Percentiles rank a stretch among this genome's conserved stretches.
phyloP scores from a whole-genome alignment of 1,140 invertebrate species.

The Diabrotica virgifera region DNA sequence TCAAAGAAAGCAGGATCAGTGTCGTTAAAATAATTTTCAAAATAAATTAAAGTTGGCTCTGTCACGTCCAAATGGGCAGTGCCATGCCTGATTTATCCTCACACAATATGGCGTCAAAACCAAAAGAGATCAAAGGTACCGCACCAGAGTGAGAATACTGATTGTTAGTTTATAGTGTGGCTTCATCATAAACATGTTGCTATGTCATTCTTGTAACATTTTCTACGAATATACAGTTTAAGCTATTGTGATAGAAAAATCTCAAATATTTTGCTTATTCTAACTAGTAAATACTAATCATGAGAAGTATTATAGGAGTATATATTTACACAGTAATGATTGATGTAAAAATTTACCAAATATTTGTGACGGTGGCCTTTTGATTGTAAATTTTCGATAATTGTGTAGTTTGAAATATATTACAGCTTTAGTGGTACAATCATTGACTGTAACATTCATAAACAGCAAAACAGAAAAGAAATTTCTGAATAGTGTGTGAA shows the following conservation, averaged over 20 bases:
- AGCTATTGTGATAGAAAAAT: background rate
- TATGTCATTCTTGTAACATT: no score
- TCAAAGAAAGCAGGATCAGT: no score
- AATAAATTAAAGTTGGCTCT: no score
- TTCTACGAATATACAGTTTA: no score
- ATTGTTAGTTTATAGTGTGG: no score
- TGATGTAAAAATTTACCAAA: slow-evolving; percentile 25
- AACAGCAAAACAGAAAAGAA: background rate
- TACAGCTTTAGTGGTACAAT: background rate
- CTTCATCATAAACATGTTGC: no score
- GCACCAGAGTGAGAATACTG: no score
- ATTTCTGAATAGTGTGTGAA: background rate
- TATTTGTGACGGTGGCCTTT: slow-evolving; percentile 28
- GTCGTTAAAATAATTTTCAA: no score
- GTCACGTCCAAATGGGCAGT: no score
- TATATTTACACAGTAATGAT: background rate
- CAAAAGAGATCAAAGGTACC: no score
- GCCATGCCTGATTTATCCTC: no score
- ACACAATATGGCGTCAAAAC: no score
- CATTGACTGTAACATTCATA: background rate
- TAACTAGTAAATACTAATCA: slow-evolving; percentile 1
- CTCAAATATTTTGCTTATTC: background rate
- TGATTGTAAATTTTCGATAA: slow-evolving; percentile 26
- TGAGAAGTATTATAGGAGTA: background rate
- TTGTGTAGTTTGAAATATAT: slow-evolving; percentile 4